Conservation (phyloP, 2,113 vertebrate genomes). For the Xenus cinereus region DNA sequence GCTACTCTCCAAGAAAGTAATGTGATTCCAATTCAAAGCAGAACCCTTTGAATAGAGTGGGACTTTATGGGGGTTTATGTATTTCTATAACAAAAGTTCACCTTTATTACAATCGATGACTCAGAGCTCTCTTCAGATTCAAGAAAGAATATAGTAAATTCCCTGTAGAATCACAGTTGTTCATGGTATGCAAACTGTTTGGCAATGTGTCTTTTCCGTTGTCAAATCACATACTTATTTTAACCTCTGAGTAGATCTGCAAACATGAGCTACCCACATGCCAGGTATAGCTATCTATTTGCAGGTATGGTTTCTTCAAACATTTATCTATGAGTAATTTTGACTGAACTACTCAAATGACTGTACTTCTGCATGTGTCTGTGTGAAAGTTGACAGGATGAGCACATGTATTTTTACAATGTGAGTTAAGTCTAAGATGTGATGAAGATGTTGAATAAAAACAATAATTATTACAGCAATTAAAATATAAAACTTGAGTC, state of each 20-base stretch:
- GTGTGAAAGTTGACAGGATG: not conserved
- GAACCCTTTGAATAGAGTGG: not conserved
- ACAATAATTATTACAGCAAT: constrained; percentile 24
- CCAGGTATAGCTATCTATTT: not conserved
- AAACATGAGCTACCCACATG: not conserved
- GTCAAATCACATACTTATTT: not conserved
- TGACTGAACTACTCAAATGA: not conserved
- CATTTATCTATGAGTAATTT: not conserved
- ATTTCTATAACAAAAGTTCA: not conserved
- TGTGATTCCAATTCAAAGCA: not conserved
- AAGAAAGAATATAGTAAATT: not conserved
- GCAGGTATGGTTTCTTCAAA: not conserved
- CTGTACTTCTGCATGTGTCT: not conserved
- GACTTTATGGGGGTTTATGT: not conserved
- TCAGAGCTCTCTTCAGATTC: not conserved
- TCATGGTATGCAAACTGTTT: not conserved
- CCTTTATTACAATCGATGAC: not conserved
- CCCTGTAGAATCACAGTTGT: not conserved
- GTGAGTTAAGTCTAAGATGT: not conserved
- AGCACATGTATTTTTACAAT: not conserved
- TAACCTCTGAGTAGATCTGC: not conserved
- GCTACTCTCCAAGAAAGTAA: not conserved
- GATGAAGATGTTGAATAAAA: constrained; percentile 7
- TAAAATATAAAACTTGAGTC: constrained; percentile 11
- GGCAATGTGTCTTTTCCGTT: not conserved